Evolutionary conservation across 2,113 vertebrate species (phyloP).

Genomic region (Gila orcuttii): DNA sequence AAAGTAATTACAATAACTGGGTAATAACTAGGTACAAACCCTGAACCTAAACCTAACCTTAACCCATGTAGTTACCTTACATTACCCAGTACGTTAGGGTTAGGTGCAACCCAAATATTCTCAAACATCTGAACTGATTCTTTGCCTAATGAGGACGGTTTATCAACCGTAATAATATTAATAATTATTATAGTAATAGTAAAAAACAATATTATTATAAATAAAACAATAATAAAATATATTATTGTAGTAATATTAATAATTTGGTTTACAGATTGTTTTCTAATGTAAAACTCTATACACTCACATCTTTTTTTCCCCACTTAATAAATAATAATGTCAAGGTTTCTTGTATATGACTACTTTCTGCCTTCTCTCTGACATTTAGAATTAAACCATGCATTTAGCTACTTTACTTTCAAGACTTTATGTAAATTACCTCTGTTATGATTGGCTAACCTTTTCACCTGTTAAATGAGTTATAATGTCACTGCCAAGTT

Average conservation of each 20-base stretch:
- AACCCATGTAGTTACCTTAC: too few relatives aligned
- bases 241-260: too few relatives aligned
- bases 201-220: too few relatives aligned
- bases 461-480: constrained; percentile 2
- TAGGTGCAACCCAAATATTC: neutral
- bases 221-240: too few relatives aligned
- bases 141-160: neutral
- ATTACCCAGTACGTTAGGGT: too few relatives aligned
- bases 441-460: neutral
- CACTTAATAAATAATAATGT: neutral
- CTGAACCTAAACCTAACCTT: too few relatives aligned
- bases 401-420: neutral
- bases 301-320: neutral
- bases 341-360: neutral
- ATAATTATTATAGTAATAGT: neutral
- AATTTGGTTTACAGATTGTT: neutral
- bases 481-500: neutral
- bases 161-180: neutral
- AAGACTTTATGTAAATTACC: neutral
- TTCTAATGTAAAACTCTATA: neutral
- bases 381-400: neutral
- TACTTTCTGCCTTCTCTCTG: neutral
- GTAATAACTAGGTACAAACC: too few relatives aligned
- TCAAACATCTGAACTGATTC: neutral
- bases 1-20: too few relatives aligned